These are phyloP conservation scores for Ophonus ardosiacus DNA, from an alignment of 2,888 invertebrate genomes.

Conservation along the genomic window DNA sequence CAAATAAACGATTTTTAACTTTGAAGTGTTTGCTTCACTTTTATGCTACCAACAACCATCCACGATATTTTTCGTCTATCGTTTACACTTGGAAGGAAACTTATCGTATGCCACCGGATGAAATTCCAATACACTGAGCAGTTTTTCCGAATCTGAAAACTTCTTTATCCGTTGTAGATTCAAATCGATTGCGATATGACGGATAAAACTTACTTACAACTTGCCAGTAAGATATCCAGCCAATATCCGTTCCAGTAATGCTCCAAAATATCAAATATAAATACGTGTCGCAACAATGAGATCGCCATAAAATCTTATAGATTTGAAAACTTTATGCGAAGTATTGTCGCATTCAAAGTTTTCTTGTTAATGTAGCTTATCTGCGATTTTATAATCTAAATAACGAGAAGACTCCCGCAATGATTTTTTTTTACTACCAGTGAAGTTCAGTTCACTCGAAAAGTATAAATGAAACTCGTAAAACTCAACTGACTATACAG, in stretches of 20 bases:
- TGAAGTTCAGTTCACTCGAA: no score
- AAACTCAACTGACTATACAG: no score
- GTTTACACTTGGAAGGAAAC: constrained; percentile 19
- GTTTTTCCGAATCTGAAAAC: constrained; percentile 39
- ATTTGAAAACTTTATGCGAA: not conserved
- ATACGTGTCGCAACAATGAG: constrained; percentile 8
- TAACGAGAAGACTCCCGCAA: not conserved
- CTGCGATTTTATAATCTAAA: not conserved
- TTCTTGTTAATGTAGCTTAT: constrained; percentile 29
- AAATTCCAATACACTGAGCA: constrained; percentile 47
- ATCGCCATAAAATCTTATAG: not conserved
- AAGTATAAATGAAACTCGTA: no score
- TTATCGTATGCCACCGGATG: constrained; percentile 20
- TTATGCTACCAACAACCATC: not conserved
- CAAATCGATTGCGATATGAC: constrained; percentile 49
- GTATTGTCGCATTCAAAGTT: constrained; percentile 6
- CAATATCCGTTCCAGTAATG: constrained; percentile 41
- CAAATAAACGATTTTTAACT: not conserved
- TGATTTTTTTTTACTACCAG: not conserved
- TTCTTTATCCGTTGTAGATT: constrained; percentile 36
- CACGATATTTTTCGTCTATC: not conserved
- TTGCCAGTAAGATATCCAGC: constrained; percentile 40
- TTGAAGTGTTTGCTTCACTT: not conserved
- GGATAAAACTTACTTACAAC: constrained; percentile 42
- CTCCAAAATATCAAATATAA: constrained; percentile 24